Conservation (phyloP, 2,113 vertebrate species). For the Austrofundulus limnaeus region DNA sequence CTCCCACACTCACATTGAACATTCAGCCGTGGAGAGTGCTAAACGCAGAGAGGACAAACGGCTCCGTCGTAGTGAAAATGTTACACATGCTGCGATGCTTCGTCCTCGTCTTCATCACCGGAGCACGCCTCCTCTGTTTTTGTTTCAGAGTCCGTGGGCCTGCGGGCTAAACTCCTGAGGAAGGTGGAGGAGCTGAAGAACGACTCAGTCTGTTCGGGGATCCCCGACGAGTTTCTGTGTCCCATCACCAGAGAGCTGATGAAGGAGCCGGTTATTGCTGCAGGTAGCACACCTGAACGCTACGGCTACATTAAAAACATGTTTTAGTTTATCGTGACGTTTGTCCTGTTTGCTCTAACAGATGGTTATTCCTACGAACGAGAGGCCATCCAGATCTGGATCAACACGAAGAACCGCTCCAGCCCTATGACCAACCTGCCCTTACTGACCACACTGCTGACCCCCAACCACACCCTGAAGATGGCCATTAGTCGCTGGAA, state of each 20-base stretch:
- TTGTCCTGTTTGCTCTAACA: slow-evolving; percentile 57
- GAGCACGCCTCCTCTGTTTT: slow-evolving; percentile 3
- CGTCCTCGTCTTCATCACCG: slow-evolving; percentile 12
- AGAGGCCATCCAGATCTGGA: slow-evolving; percentile 91
- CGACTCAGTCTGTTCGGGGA: slow-evolving; percentile 65
- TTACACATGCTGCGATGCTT: slow-evolving; percentile 7
- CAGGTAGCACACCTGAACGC: slow-evolving; percentile 76
- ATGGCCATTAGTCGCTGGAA: slow-evolving; percentile 93
- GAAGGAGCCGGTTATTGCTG: slow-evolving; percentile 93
- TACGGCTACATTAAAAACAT: no score
- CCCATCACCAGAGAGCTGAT: slow-evolving; percentile 95
- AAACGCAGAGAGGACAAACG: slow-evolving; percentile 29
- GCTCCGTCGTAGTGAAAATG: slow-evolving; percentile 18
- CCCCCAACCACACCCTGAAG: slow-evolving; percentile 92
- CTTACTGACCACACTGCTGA: slow-evolving; percentile 84
- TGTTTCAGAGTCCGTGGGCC: slow-evolving; percentile 86
- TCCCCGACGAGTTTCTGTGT: slow-evolving; percentile 94
- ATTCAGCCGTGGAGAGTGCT: slow-evolving; percentile 32
- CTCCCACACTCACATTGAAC: slow-evolving; percentile 54
- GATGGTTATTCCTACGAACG: slow-evolving; percentile 97
- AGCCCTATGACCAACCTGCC: slow-evolving; percentile 98
- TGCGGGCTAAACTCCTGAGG: slow-evolving; percentile 86
- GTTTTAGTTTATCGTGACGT: neutral
- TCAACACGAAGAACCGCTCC: slow-evolving; percentile 85
- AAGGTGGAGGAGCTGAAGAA: slow-evolving; percentile 87